These are phyloP conservation scores for Drosophila orena DNA, from an alignment of 1,140 invertebrate species.

Conservation along the genomic window DNA sequence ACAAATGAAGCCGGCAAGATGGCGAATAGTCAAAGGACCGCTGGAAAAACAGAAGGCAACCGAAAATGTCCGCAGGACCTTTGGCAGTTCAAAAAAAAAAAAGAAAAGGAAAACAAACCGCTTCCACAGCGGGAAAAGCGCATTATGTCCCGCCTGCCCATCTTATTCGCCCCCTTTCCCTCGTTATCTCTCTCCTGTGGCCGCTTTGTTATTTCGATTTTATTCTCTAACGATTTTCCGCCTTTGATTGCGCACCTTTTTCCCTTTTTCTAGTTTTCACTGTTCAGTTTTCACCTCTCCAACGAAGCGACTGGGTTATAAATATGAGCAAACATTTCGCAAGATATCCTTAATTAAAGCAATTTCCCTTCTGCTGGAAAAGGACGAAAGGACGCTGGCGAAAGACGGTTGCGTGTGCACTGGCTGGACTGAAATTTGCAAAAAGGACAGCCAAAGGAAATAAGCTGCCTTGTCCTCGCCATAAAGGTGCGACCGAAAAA, in stretches of 20 bases:
- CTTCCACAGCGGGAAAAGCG: conserved; percentile 62
- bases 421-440: conserved; percentile 75
- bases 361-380: conserved; percentile 57
- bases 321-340: conserved; percentile 77
- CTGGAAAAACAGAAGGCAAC: conserved; percentile 53
- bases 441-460: conserved; percentile 67
- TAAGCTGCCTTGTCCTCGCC: conserved; percentile 65
- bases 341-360: conserved; percentile 82
- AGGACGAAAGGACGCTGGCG: conserved; percentile 9
- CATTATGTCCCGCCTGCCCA: conserved; percentile 54
- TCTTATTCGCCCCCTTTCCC: conserved; percentile 20
- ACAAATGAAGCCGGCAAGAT: conserved; percentile 63
- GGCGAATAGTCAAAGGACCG: conserved; percentile 63
- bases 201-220: conserved; percentile 76
- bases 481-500: conserved; percentile 76
- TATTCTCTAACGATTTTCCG: conserved; percentile 71
- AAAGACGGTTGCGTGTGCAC: conserved; percentile 41
- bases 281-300: conserved; percentile 44
- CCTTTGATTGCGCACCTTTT: conserved; percentile 74
- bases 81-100: background rate
- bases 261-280: conserved; percentile 47
- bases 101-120: conserved; percentile 40
- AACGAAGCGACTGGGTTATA: conserved; percentile 48
- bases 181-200: conserved; percentile 45
- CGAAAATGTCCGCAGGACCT: conserved; percentile 45